Evolutionary conservation across 2,888 invertebrate species (phyloP).

Genomic region (Polymixis lichenea): DNA sequence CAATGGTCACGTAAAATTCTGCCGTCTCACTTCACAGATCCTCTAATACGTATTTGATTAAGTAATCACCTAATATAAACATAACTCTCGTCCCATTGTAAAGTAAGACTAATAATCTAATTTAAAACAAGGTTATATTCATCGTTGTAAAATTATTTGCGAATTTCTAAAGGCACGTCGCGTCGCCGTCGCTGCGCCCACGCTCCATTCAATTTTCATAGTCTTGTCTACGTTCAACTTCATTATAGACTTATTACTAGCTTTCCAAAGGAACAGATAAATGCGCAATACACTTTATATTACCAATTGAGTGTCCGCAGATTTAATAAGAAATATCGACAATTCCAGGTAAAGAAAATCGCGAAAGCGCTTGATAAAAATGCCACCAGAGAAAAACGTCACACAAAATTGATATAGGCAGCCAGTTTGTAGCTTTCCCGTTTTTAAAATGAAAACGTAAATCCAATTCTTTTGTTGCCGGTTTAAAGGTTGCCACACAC

Average conservation of each 20-base stretch:
- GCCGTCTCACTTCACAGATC: too few relatives aligned
- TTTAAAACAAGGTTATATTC: background rate
- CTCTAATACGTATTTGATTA: background rate
- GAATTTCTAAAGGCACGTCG: background rate
- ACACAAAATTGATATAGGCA: background rate
- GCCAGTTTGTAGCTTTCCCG: background rate
- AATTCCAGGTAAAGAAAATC: background rate
- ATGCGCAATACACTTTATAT: background rate
- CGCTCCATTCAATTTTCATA: background rate
- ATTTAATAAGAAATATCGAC: background rate
- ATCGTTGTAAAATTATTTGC: background rate
- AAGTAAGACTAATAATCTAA: background rate
- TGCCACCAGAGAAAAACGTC: background rate
- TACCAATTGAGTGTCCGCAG: background rate
- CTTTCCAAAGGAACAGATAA: background rate
- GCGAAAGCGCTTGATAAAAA: slow-evolving; percentile 6
- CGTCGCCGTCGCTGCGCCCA: background rate
- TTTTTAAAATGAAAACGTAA: slow-evolving; percentile 17
- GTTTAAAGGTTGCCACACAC: slow-evolving; percentile 13
- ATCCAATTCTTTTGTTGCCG: slow-evolving; percentile 20
- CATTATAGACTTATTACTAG: background rate
- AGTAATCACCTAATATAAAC: background rate
- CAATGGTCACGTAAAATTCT: too few relatives aligned
- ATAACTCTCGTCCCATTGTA: background rate
- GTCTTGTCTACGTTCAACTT: slow-evolving; percentile 1